Conservation (phyloP, 2,797 vertebrate species). For the Crocodylus rhombifer region DNA sequence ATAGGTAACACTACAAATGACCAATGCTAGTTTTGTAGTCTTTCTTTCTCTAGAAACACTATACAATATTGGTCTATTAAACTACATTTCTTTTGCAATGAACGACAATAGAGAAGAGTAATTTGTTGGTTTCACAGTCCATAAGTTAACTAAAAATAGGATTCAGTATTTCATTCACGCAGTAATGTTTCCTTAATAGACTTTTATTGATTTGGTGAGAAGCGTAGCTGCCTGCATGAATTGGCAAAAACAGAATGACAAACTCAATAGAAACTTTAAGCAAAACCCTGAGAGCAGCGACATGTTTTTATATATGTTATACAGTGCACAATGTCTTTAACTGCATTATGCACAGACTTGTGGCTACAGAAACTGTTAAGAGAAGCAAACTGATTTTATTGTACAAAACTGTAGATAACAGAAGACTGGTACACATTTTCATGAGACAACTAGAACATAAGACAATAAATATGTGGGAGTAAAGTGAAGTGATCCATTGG, state of each 20-base stretch:
- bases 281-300: not conserved
- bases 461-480: not conserved
- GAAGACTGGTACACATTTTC: not conserved
- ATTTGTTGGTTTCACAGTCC: not conserved
- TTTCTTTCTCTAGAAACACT: not conserved
- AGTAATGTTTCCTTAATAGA: not conserved
- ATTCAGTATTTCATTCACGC: not conserved
- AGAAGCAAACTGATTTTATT: not conserved
- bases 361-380: not conserved
- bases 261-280: not conserved
- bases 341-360: not conserved
- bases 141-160: not conserved
- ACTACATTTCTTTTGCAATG: not conserved
- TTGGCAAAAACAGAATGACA: not conserved
- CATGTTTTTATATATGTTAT: not conserved
- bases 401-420: not conserved
- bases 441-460: not conserved
- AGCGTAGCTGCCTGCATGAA: not conserved
- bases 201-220: not conserved
- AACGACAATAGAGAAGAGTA: not conserved
- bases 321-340: not conserved
- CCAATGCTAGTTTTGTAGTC: not conserved
- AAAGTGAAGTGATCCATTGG: not conserved
- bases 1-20: not conserved
- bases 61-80: not conserved